These are phyloP conservation scores for Pogonus chalceus DNA, from an alignment of 1,140 invertebrate species.

Conservation along the genomic window DNA sequence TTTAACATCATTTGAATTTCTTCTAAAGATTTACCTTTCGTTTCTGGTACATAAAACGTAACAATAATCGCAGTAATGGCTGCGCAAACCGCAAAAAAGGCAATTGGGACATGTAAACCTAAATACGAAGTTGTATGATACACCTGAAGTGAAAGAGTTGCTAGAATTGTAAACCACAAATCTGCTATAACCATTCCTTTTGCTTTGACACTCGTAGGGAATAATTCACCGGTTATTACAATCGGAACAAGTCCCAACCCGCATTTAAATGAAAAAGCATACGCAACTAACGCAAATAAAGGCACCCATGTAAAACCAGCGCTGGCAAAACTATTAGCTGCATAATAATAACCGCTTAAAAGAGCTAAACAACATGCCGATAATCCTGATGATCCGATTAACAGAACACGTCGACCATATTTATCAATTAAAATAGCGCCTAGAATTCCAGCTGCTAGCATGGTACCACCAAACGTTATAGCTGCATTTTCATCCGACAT, in stretches of 20 bases:
- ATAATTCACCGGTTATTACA: conserved; percentile 57
- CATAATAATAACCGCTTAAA: conserved; percentile 28
- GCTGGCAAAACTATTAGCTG: conserved; percentile 24
- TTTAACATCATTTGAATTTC: conserved; percentile 48
- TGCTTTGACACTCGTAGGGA: conserved; percentile 51
- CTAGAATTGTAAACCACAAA: conserved; percentile 30
- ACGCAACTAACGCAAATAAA: conserved; percentile 26
- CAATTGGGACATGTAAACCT: conserved; percentile 48
- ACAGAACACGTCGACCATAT: conserved; percentile 26
- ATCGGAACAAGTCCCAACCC: conserved; percentile 52
- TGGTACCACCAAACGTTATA: conserved; percentile 27
- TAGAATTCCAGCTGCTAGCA: conserved; percentile 25
- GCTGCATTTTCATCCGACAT: conserved; percentile 22
- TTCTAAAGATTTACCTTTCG: conserved; percentile 64
- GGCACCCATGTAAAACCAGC: conserved; percentile 25
- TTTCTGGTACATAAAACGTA: conserved; percentile 60
- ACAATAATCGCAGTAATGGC: conserved; percentile 49
- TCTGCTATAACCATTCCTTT: conserved; percentile 32
- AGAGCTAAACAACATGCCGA: conserved; percentile 23
- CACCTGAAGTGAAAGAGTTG: conserved; percentile 56
- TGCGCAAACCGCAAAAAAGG: conserved; percentile 53
- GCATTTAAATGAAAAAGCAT: conserved; percentile 27
- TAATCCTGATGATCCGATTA: conserved; percentile 25
- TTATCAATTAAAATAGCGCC: conserved; percentile 25
- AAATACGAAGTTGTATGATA: conserved; percentile 44